Percentiles rank a stretch among this genome's conserved stretches.
phyloP scores from a whole-genome alignment of 2,888 invertebrate species.

The Xanthostigma xanthostigma region DNA sequence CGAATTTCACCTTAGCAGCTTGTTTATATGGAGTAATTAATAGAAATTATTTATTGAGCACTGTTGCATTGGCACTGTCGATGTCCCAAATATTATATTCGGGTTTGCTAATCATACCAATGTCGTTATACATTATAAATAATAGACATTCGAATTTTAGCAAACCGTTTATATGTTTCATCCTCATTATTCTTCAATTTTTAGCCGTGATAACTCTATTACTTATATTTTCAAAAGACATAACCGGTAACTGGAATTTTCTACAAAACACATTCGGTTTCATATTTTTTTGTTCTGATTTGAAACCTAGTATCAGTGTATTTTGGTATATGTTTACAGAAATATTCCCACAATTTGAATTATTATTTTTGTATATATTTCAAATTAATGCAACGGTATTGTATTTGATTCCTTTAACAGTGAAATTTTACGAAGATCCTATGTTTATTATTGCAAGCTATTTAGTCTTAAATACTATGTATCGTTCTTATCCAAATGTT shows the following conservation, averaged over 20 bases:
- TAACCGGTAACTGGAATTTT: constrained; percentile 25
- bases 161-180: background rate
- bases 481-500: constrained; percentile 92
- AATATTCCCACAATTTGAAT: constrained; percentile 97
- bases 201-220: constrained; percentile 40
- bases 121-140: constrained; percentile 52
- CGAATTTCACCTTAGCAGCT: constrained; percentile 63
- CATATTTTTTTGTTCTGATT: constrained; percentile 76
- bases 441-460: constrained; percentile 65
- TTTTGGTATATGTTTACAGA: constrained; percentile 99
- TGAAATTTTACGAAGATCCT: constrained; percentile 65
- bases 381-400: constrained; percentile 89
- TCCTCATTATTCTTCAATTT: constrained; percentile 24
- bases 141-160: constrained; percentile 28
- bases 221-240: background rate
- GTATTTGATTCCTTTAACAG: constrained; percentile 76
- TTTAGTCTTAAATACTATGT: constrained; percentile 72
- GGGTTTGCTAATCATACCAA: constrained; percentile 66
- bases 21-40: constrained; percentile 55
- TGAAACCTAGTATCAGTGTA: constrained; percentile 92
- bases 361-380: constrained; percentile 89
- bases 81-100: constrained; percentile 76
- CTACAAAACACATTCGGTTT: constrained; percentile 60
- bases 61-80: constrained; percentile 57
- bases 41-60: constrained; percentile 43